phyloP scores from a whole-genome alignment of 2,797 vertebrate species.

The Labroides dimidiatus region DNA sequence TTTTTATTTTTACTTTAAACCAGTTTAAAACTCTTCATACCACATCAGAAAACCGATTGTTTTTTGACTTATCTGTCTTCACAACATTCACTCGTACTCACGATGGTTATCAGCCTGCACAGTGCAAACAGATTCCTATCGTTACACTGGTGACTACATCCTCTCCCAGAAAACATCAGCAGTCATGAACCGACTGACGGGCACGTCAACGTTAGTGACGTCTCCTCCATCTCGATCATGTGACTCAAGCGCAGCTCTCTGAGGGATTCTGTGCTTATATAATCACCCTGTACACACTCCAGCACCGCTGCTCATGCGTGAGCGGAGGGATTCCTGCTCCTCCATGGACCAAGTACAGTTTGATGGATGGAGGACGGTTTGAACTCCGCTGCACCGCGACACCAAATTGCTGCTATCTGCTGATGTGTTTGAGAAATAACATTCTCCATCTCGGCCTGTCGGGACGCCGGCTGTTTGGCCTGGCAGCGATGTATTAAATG shows the following conservation, averaged over 20 bases:
- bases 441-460: constrained; percentile 79
- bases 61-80: too few species aligned
- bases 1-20: too few species aligned
- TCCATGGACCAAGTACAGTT: constrained; percentile 60
- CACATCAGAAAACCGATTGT: too few species aligned
- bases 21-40: too few species aligned
- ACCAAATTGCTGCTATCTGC: constrained; percentile 79
- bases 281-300: constrained; percentile 41
- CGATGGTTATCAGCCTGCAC: neutral
- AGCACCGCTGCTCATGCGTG: constrained; percentile 44
- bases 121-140: constrained; percentile 24
- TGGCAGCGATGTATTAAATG: constrained; percentile 80
- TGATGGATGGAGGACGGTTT: constrained; percentile 77
- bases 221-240: constrained; percentile 37
- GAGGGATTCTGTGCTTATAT: constrained; percentile 41
- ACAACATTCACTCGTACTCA: too few species aligned
- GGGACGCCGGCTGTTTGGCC: constrained; percentile 74
- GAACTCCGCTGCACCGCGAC: constrained; percentile 51
- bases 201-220: constrained; percentile 13
- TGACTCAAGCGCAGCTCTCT: constrained; percentile 42
- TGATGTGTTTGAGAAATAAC: constrained; percentile 80
- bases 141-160: constrained; percentile 3
- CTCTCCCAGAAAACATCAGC: constrained; percentile 19
- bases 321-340: constrained; percentile 37
- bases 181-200: neutral